phyloP scores from a whole-genome alignment of 2,113 vertebrate species.

The Ramphastos sulfuratus region DNA sequence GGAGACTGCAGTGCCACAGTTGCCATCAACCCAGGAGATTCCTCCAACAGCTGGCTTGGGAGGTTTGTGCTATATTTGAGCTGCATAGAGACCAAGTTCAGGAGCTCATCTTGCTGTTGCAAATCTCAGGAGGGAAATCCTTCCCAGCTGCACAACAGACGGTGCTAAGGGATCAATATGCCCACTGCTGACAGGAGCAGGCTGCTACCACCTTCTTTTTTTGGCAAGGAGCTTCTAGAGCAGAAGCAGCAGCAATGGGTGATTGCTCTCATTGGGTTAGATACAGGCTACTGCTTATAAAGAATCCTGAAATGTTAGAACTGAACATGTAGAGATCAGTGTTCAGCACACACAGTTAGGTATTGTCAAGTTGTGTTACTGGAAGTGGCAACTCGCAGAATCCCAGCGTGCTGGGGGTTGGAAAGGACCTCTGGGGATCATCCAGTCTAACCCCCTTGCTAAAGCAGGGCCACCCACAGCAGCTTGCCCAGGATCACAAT shows the following conservation, averaged over 20 bases:
- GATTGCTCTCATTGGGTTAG: not conserved
- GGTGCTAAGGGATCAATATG: not conserved
- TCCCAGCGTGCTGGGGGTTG: too few relatives aligned
- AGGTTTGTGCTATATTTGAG: slow-evolving; percentile 39
- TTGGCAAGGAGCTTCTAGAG: not conserved
- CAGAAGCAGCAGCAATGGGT: not conserved
- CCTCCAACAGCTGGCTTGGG: not conserved
- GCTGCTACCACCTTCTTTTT: not conserved
- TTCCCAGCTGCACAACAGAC: not conserved
- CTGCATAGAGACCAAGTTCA: not conserved
- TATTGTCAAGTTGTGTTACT: not conserved
- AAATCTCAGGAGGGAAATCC: not conserved
- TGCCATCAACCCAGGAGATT: not conserved
- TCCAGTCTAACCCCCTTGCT: too few relatives aligned
- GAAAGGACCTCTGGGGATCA: too few relatives aligned
- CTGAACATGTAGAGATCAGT: not conserved
- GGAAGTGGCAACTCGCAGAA: not conserved
- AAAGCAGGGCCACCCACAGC: too few relatives aligned
- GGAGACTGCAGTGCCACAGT: not conserved
- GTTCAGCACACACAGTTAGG: not conserved
- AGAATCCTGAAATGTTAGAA: not conserved
- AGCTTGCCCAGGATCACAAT: too few relatives aligned
- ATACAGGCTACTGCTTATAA: not conserved
- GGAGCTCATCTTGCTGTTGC: not conserved
- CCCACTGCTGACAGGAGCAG: not conserved